phyloP scores from a whole-genome alignment of 1,140 invertebrate genomes.

The Pinna nobilis region DNA sequence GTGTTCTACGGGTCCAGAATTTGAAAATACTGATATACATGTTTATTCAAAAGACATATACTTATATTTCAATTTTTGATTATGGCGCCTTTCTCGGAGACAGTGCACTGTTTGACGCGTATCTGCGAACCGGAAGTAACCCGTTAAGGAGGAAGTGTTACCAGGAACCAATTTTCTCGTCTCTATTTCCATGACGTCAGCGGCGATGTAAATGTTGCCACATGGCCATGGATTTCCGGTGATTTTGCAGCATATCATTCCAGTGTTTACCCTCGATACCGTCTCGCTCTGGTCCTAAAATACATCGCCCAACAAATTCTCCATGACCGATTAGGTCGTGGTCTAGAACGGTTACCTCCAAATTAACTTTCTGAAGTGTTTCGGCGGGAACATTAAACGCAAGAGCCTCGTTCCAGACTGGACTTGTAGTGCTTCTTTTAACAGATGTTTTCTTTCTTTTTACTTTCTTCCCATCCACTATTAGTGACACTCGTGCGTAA shows the following conservation, averaged over 20 bases:
- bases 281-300: constrained; percentile 75
- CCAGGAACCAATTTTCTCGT: too few species aligned
- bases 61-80: too few species aligned
- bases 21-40: too few species aligned
- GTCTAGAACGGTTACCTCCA: constrained; percentile 65
- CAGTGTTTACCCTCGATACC: constrained; percentile 86
- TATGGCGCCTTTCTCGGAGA: too few species aligned
- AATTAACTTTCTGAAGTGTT: constrained; percentile 60
- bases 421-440: constrained; percentile 76
- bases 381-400: constrained; percentile 78
- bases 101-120: too few species aligned
- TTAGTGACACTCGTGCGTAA: constrained; percentile 78
- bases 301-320: constrained; percentile 61
- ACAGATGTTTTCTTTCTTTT: constrained; percentile 80
- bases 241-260: constrained; percentile 88
- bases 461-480: constrained; percentile 78
- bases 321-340: constrained; percentile 68
- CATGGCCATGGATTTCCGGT: constrained; percentile 88
- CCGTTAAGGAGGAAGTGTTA: too few species aligned
- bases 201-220: constrained; percentile 83
- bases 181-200: constrained; percentile 5
- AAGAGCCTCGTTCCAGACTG: constrained; percentile 79
- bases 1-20: too few species aligned
- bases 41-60: too few species aligned
- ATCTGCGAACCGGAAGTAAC: too few species aligned